Evolutionary conservation across 92 coral and sea anemone species (phyloP), one percentile per base, ranked within the genome.

Genomic region (Epizoanthus scotinus): DNA sequence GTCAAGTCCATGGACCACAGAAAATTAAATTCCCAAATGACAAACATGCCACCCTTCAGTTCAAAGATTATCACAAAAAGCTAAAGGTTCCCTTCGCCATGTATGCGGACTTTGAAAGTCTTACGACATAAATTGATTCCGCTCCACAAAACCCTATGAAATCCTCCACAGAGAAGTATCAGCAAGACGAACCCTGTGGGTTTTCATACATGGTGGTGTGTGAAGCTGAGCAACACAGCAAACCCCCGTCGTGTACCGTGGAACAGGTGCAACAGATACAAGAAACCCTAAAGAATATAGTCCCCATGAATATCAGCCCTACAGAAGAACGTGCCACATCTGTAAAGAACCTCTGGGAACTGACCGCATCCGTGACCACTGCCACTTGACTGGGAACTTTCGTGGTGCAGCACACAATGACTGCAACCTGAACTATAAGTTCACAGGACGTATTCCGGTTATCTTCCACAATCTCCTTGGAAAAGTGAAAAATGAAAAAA

Each of bases 391-490:
- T 61, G 87, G 87, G 0, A 44, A 57, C 15, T 84, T 38, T 26
- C 36, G 87, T 73, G 87, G 82, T 36, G 49, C 77, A 0, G 86
- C 81, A 19, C 86, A 82, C 47, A 82, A 71, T 59, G 65, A 53
- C 0, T 82, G 81, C 36, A 82, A 82, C 79, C 57, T 84, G 70
- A 84, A 78, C 71, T 82, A 9, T 34, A 52, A 77, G 31, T 82
- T 86, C 40, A 82, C 86, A 2, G 79, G 63, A 19, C 73, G 82
- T 8, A 88, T 84, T 19, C 86, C 91, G 5, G 91, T 88, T 27
- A 42, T 83, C 58, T 60, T 83, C 18, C 86, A 83, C 62, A 83
- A 83, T 57, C 55, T 83, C 8, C 49, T 78, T 44, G 91, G 91
- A 0, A 88, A 88, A 49, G 61, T 88, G 26, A 88, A 79, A 58